Percentiles rank a stretch among this genome's conserved stretches.
phyloP scores from a whole-genome alignment of 2,113 vertebrate genomes.

The Anhinga anhinga region DNA sequence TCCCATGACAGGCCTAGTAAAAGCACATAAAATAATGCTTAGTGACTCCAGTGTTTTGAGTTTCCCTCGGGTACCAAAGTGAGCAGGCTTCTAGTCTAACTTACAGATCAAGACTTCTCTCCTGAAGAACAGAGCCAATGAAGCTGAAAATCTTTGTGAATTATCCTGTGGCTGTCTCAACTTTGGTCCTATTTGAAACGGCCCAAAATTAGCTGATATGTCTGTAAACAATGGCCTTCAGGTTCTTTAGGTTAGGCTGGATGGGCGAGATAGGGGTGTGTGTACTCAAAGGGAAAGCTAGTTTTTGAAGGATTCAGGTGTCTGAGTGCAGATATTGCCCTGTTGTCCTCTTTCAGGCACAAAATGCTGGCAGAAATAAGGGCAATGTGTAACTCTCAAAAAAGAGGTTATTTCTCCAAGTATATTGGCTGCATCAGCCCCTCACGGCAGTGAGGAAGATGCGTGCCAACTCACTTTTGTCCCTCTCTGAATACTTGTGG shows the following conservation, averaged over 20 bases:
- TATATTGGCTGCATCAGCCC: not conserved
- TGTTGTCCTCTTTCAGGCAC: not conserved
- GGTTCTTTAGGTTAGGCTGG: not conserved
- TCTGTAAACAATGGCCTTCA: not conserved
- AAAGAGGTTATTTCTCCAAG: not conserved
- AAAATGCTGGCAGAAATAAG: not conserved
- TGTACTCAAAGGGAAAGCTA: not conserved
- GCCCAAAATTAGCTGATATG: not conserved
- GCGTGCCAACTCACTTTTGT: not conserved
- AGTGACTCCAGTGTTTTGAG: not conserved
- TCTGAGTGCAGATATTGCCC: not conserved
- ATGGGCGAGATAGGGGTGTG: not conserved
- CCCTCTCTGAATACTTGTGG: not conserved
- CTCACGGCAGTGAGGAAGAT: not conserved
- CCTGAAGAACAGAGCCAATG: not conserved
- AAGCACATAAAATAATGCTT: not conserved
- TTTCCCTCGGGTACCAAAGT: not conserved
- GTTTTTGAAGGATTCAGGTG: not conserved
- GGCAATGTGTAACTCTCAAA: not conserved
- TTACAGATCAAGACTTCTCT: not conserved
- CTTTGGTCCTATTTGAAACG: not conserved
- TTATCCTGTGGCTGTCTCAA: not conserved
- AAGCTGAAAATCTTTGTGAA: not conserved
- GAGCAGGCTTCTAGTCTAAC: not conserved
- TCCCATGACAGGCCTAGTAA: not conserved